Base-by-base conservation (phyloP, 2,113 vertebrate species). In the Chrysochloris asiatica region DNA sequence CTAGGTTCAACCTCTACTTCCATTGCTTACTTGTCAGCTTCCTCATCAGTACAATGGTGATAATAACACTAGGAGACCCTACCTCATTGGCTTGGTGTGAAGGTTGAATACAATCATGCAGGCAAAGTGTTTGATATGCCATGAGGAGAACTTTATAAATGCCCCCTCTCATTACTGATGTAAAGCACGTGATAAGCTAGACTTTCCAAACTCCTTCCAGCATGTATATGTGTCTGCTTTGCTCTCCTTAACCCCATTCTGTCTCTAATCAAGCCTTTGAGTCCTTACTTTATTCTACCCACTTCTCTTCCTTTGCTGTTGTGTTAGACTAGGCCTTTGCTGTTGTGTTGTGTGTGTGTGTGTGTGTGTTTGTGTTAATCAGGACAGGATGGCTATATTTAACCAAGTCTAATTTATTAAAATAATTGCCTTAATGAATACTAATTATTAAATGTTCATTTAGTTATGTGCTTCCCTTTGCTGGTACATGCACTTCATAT, bases 371-470 rank as follows among this genome's bases (percentile, higher is more conserved):
- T 43, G 92, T 95, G 86, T 94, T 97, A 93, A 83, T 86, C 65
- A 80, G 67, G 54, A 21, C 41, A 6, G 93, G 93, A 97, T 97
- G 95, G 93, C 95, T 97, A 84, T 83, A 94, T 96, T 95, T 97
- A 95, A 96, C 96, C 83, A 94, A 95, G 96, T 94, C 96, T 96
- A 97, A 98, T 98, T 97, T 97, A 97, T 98, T 97, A 97, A 97
- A 97, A 97, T 98, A 98, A 98, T 98, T 97, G 92, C 82, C 91
- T 96, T 98, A 97, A 97, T 98, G 97, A 96, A 97, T 96, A 79
- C 97, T 98, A 97, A 98, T 97, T 98, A 96, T 86, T 90, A 93
- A 93, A 94, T 83, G 94, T 96, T 97, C 97, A 95, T 94, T 91
- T 90, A 75, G 96, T 95, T 97, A 94, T 84, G 95, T 1, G 76